These are phyloP conservation scores for Maniola hyperantus DNA, from an alignment of 2,888 invertebrate genomes.

Conservation along the genomic window DNA sequence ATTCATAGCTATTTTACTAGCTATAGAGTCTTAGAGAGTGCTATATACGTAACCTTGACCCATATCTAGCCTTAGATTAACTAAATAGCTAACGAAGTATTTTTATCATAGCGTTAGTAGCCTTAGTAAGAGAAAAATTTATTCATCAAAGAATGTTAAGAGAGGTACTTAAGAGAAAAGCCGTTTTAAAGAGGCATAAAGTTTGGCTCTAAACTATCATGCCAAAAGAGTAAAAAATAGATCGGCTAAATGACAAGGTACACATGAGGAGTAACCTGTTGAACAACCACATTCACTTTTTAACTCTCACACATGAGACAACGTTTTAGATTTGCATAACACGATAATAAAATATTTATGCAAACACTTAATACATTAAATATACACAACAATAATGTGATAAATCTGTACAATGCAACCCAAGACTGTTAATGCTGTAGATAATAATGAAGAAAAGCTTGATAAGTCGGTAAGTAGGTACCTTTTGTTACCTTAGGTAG, in stretches of 20 bases:
- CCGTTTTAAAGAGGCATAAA: background rate
- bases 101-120: background rate
- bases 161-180: background rate
- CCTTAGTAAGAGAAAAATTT: background rate
- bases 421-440: no score
- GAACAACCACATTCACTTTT: slow-evolving; percentile 15
- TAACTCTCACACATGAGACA: slow-evolving; percentile 3
- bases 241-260: background rate
- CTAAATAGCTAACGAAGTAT: slow-evolving; percentile 1
- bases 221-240: background rate
- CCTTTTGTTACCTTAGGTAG: no score
- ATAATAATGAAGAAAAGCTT: no score
- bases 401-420: background rate
- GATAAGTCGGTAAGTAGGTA: no score
- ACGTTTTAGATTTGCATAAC: slow-evolving; percentile 10
- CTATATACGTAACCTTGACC: slow-evolving; percentile 9
- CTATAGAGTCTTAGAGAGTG: background rate
- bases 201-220: background rate
- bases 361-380: background rate
- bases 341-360: slow-evolving; percentile 9
- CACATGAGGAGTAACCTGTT: background rate
- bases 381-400: background rate
- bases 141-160: background rate
- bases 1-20: background rate
- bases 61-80: background rate